phyloP scores from a whole-genome alignment of 2,113 vertebrate genomes.

The Tragelaphus imberbis region DNA sequence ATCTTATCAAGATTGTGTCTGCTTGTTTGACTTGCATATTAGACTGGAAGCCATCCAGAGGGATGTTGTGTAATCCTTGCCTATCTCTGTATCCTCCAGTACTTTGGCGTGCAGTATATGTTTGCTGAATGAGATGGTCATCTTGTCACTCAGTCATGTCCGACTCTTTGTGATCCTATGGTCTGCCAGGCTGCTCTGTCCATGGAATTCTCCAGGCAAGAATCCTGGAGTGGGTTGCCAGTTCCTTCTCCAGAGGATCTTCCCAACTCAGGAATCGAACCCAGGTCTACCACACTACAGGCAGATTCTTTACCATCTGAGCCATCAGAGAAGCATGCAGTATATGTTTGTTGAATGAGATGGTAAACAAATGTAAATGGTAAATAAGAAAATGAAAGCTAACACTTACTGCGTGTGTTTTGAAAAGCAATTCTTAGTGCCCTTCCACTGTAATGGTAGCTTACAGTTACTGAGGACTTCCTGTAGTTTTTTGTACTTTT shows the following conservation, averaged over 20 bases:
- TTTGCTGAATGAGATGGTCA: neutral
- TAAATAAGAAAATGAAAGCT: neutral
- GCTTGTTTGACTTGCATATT: neutral
- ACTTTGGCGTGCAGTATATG: neutral
- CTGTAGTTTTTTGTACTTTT: neutral
- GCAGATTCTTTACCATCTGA: neutral
- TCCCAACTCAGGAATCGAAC: neutral
- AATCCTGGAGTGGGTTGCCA: neutral
- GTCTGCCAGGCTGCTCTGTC: neutral
- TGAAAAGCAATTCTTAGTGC: neutral
- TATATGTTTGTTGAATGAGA: neutral
- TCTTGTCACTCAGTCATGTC: neutral
- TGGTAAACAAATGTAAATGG: neutral
- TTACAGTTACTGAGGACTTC: neutral
- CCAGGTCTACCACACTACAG: neutral
- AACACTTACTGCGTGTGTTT: neutral
- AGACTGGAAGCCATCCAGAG: neutral
- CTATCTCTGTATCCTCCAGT: neutral
- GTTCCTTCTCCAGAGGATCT: neutral
- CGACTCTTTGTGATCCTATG: neutral
- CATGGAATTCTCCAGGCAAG: neutral
- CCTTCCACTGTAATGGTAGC: neutral
- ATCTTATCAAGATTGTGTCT: neutral
- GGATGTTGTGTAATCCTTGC: neutral
- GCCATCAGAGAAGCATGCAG: neutral